phyloP scores from a whole-genome alignment of 2,113 vertebrate species.

The Aphyosemion australe region DNA sequence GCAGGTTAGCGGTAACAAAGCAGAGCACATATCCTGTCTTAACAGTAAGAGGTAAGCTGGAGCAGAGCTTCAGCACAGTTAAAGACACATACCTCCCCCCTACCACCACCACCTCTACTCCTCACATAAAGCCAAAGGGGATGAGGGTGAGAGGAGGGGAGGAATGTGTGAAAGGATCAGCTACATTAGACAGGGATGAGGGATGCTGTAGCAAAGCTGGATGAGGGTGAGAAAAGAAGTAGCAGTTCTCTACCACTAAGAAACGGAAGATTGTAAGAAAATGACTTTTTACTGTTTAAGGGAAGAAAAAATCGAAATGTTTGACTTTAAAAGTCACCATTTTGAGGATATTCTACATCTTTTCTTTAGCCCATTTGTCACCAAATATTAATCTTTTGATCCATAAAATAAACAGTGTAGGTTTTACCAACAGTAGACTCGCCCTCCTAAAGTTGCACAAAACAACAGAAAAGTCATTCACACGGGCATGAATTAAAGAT shows the following conservation, averaged over 20 bases:
- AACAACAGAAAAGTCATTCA: too few relatives aligned
- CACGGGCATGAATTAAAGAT: too few relatives aligned
- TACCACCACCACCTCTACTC: slow-evolving; percentile 46
- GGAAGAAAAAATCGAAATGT: neutral
- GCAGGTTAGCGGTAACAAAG: slow-evolving; percentile 75
- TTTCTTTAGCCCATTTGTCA: neutral
- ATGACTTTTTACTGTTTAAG: neutral
- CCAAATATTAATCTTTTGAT: neutral
- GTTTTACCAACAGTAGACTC: too few relatives aligned
- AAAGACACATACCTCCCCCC: slow-evolving; percentile 63
- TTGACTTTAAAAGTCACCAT: slow-evolving; percentile 1
- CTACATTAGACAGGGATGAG: slow-evolving; percentile 63
- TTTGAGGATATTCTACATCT: neutral
- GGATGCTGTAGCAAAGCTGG: slow-evolving; percentile 61
- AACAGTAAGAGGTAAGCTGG: slow-evolving; percentile 66
- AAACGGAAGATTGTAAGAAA: neutral
- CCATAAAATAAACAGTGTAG: too few relatives aligned
- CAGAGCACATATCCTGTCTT: slow-evolving; percentile 68
- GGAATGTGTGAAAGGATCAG: slow-evolving; percentile 51
- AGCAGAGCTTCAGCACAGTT: slow-evolving; percentile 61
- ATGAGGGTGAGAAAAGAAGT: slow-evolving; percentile 44
- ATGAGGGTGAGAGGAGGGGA: neutral
- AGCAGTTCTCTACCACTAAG: slow-evolving; percentile 14
- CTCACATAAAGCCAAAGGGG: slow-evolving; percentile 50
- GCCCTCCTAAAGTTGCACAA: too few relatives aligned